A percentile compares a stretch with the other conserved stretches of the same genome.
Evolutionary conservation across 2,888 invertebrate species (phyloP).

Genomic region (Diachrysia chrysitis): DNA sequence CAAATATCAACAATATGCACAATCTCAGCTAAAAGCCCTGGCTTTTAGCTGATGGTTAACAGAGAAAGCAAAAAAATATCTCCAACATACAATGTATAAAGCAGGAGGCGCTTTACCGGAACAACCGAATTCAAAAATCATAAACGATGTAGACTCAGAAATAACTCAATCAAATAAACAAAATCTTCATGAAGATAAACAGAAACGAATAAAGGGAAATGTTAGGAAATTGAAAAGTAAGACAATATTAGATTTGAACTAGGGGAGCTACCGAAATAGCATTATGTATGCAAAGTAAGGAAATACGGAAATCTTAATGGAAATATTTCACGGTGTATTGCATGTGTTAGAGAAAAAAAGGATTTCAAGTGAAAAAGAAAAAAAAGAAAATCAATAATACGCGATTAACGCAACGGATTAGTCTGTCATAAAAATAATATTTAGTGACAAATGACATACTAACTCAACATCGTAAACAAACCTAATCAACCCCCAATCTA

Average conservation of each 20-base stretch:
- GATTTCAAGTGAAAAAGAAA: not conserved
- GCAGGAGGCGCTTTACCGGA: not conserved
- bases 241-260: conserved; percentile 36
- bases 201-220: conserved; percentile 17
- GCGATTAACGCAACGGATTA: not conserved
- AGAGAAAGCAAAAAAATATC: not conserved
- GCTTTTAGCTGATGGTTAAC: no score
- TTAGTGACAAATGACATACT: not conserved
- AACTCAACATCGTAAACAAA: not conserved
- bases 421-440: not conserved
- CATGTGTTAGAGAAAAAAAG: conserved; percentile 16
- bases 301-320: conserved; percentile 29
- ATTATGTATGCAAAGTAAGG: conserved; percentile 47
- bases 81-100: not conserved
- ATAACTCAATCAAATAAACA: conserved; percentile 18
- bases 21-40: no score
- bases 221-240: conserved; percentile 41
- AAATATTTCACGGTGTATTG: conserved; percentile 21
- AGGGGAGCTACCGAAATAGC: conserved; percentile 44
- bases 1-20: no score
- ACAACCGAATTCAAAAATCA: conserved; percentile 1
- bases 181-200: conserved; percentile 16
- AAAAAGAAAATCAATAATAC: not conserved
- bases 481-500: no score
- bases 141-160: not conserved